A percentile compares a stretch with the other conserved stretches of the same genome.
Evolutionary conservation across 2,113 vertebrate species (phyloP).

Genomic region (Emydocephalus ijimae): DNA sequence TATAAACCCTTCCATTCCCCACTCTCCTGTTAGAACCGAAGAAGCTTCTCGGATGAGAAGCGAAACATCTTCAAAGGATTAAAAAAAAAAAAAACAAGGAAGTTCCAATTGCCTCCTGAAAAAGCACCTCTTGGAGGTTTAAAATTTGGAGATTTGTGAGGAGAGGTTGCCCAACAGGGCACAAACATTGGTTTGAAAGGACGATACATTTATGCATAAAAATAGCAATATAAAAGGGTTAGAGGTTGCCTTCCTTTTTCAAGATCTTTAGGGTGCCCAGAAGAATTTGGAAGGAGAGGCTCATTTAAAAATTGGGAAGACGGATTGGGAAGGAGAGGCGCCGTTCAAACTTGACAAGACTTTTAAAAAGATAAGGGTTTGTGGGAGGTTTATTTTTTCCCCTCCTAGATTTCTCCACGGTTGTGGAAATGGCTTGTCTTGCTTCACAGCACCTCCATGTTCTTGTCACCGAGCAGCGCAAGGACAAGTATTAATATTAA

Average conservation of each 20-base stretch:
- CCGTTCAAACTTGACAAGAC: background rate
- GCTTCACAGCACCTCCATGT: background rate
- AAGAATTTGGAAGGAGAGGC: background rate
- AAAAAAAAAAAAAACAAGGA: too few relatives aligned
- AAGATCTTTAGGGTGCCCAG: background rate
- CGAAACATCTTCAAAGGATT: too few relatives aligned
- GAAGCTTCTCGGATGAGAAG: too few relatives aligned
- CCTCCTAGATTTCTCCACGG: background rate
- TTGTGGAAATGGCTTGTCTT: background rate
- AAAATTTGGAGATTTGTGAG: background rate
- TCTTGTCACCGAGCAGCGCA: background rate
- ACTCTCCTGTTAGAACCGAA: too few relatives aligned
- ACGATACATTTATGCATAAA: background rate
- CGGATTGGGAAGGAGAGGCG: background rate
- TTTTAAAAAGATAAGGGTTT: background rate
- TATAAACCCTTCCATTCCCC: too few relatives aligned
- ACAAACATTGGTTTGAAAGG: background rate
- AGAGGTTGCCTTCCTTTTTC: background rate
- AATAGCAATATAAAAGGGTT: background rate
- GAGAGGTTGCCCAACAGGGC: background rate
- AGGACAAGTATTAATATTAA: background rate
- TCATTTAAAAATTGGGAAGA: background rate
- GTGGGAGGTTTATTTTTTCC: too few relatives aligned
- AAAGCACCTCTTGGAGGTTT: too few relatives aligned
- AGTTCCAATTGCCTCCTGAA: too few relatives aligned